phyloP scores from a whole-genome alignment of 1,140 invertebrate species.

The Muscidifurax raptorellus region DNA sequence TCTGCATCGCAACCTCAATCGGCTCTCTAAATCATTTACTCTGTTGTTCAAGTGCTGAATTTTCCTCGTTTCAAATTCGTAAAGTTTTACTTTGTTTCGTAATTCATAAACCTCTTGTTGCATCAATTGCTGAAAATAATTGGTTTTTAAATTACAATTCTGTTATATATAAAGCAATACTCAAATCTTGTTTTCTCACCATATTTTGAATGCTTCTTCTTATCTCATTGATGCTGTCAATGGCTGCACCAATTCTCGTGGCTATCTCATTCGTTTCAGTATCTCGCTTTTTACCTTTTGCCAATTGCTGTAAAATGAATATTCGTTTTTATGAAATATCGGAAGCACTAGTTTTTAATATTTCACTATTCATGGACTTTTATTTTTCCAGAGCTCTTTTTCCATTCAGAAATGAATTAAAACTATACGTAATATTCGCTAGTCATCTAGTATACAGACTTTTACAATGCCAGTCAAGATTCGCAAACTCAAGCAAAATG shows the following conservation, averaged over 20 bases:
- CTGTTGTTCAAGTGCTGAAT: slow-evolving; percentile 68
- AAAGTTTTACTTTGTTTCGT: slow-evolving; percentile 67
- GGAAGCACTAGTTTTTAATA: no score
- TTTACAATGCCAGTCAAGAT: no score
- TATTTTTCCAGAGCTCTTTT: no score
- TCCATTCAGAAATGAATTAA: no score
- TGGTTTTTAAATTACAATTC: slow-evolving; percentile 37
- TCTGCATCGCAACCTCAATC: slow-evolving; percentile 67
- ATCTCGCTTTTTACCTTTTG: slow-evolving; percentile 66
- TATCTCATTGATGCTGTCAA: slow-evolving; percentile 71
- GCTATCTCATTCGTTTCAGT: slow-evolving; percentile 66
- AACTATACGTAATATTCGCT: background rate
- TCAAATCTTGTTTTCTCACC: slow-evolving; percentile 51
- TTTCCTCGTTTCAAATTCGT: slow-evolving; percentile 69
- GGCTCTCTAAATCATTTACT: slow-evolving; percentile 69
- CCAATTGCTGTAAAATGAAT: slow-evolving; percentile 64
- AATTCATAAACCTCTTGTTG: slow-evolving; percentile 71
- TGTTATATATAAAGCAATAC: slow-evolving; percentile 14
- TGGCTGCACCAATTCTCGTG: slow-evolving; percentile 66
- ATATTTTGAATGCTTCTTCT: slow-evolving; percentile 68
- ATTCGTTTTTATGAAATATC: background rate
- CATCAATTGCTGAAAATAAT: slow-evolving; percentile 67
- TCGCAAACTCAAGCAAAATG: no score
- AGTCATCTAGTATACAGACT: background rate
- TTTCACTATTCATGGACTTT: slow-evolving; percentile 26